Percentiles rank a stretch among this genome's conserved stretches.
phyloP scores from a whole-genome alignment of 2,113 vertebrate genomes.

The Ariopsis seemanni region DNA sequence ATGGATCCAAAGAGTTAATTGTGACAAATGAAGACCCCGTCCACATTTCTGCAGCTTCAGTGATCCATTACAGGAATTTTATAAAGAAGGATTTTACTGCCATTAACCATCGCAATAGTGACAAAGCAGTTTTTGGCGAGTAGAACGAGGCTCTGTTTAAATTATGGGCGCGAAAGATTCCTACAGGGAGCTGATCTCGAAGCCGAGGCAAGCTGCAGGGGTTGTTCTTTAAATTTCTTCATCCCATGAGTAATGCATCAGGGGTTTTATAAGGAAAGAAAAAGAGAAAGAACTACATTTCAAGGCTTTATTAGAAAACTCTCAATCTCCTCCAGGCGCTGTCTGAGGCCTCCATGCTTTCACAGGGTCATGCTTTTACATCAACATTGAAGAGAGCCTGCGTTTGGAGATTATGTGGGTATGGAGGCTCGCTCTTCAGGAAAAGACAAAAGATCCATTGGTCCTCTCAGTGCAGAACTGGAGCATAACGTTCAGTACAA shows the following conservation, averaged over 20 bases:
- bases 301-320: constrained; percentile 43
- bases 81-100: constrained; percentile 28
- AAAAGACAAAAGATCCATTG: constrained; percentile 10
- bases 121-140: constrained; percentile 22
- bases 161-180: constrained; percentile 19
- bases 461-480: background rate
- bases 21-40: constrained; percentile 26
- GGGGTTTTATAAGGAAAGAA: constrained; percentile 37
- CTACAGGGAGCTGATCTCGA: constrained; percentile 19
- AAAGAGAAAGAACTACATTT: constrained; percentile 14
- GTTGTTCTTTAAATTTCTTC: constrained; percentile 31
- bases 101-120: constrained; percentile 29
- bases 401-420: background rate
- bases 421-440: background rate
- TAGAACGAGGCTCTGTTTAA: background rate
- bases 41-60: background rate
- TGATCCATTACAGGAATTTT: constrained; percentile 6
- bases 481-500: background rate
- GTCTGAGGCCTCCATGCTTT: constrained; percentile 32
- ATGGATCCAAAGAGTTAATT: background rate
- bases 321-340: constrained; percentile 36
- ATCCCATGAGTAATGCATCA: constrained; percentile 22
- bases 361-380: constrained; percentile 19
- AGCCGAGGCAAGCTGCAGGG: constrained; percentile 21
- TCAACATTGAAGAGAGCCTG: background rate